Percentiles rank a stretch among this genome's conserved stretches.
These are phyloP conservation scores for Callyntrura guangdongensis DNA, from an alignment of 2,888 invertebrate species.

Conservation along the genomic window DNA sequence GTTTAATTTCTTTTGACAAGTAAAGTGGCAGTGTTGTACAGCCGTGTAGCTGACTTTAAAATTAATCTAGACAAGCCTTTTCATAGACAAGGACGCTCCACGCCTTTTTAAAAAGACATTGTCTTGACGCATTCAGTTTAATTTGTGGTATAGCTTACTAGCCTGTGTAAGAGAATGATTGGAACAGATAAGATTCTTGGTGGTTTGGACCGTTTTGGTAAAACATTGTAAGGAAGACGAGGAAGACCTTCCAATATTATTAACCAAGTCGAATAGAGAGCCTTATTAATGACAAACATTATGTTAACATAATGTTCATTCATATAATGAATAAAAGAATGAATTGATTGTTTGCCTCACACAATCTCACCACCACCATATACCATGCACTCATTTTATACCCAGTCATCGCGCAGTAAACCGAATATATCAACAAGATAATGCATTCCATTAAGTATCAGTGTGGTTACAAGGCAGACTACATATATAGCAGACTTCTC, in stretches of 20 bases:
- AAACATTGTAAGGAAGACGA: neutral
- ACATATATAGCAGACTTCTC: too few species aligned
- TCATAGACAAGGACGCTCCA: constrained; percentile 71
- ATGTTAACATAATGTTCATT: constrained; percentile 23
- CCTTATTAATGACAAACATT: constrained; percentile 38
- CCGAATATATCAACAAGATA: neutral
- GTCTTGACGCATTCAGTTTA: constrained; percentile 61
- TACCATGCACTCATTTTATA: neutral
- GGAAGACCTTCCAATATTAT: constrained; percentile 41
- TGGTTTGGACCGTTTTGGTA: neutral
- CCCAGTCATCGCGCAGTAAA: neutral
- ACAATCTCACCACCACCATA: constrained; percentile 1
- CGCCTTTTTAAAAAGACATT: constrained; percentile 66
- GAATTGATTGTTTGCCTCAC: constrained; percentile 50
- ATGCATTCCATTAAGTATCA: neutral
- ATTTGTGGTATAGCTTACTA: constrained; percentile 28
- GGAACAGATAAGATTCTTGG: neutral
- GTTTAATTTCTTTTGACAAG: constrained; percentile 56
- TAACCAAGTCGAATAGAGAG: neutral
- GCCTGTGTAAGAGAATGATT: constrained; percentile 46
- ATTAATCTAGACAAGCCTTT: constrained; percentile 64
- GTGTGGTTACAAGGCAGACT: too few species aligned
- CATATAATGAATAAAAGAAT: constrained; percentile 36
- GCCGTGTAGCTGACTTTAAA: neutral
- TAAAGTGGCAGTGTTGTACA: constrained; percentile 18